Percentiles rank a stretch among this genome's conserved stretches.
Evolutionary conservation across 2,797 vertebrate genomes (phyloP).

Genomic region (Pempheris klunzingeri): DNA sequence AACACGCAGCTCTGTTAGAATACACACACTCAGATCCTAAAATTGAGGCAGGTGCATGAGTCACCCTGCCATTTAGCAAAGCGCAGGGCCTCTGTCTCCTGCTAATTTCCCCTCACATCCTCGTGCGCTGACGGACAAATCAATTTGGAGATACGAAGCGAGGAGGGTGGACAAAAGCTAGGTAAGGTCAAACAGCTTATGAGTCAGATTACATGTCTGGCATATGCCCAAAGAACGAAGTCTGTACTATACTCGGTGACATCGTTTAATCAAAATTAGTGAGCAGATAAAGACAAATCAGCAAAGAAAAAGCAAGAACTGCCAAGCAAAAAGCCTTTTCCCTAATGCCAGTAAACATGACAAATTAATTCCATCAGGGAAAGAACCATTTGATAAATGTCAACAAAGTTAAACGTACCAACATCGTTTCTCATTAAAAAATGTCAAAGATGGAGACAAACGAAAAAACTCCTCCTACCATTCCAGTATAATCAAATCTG

Average conservation of each 20-base stretch:
- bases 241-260: background rate
- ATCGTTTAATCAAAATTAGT: background rate
- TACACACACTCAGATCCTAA: background rate
- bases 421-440: background rate
- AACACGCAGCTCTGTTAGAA: slow-evolving; percentile 19
- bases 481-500: background rate
- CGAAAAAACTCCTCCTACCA: background rate
- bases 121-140: background rate
- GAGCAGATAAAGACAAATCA: background rate
- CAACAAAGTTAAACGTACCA: background rate
- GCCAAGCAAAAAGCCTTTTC: background rate
- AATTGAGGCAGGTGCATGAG: slow-evolving; percentile 11
- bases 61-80: slow-evolving; percentile 19
- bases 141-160: background rate
- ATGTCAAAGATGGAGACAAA: background rate
- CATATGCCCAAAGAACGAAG: background rate
- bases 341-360: background rate
- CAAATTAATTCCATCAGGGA: background rate
- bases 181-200: slow-evolving; percentile 8
- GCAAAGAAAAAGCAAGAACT: background rate
- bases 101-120: slow-evolving; percentile 26
- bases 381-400: background rate
- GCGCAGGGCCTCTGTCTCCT: background rate
- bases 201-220: slow-evolving; percentile 8
- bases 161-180: slow-evolving; percentile 5